Conservation (phyloP, 1,140 invertebrate genomes). For the Globodera rostochiensis region DNA sequence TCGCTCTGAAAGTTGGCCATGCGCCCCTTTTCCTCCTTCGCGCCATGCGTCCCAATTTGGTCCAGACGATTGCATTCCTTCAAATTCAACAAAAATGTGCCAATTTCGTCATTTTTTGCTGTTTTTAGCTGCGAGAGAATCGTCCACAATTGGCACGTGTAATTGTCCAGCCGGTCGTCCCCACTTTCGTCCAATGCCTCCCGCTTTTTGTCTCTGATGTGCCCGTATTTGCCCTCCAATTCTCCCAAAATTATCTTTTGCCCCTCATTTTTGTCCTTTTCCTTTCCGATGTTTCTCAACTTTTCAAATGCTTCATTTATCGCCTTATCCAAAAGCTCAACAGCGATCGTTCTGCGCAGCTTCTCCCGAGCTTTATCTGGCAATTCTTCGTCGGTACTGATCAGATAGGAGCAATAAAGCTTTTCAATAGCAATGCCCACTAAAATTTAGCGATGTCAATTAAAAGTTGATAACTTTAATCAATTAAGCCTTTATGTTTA, state of each 20-base stretch:
- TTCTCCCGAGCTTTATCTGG: neutral
- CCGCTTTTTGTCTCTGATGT: neutral
- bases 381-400: neutral
- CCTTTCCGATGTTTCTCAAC: neutral
- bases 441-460: neutral
- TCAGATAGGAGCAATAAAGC: neutral
- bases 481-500: neutral
- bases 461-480: neutral
- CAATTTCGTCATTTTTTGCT: neutral
- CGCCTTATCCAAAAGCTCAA: neutral
- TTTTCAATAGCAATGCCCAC: neutral
- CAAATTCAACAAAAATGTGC: neutral
- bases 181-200: neutral
- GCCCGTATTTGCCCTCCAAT: slow-evolving; percentile 4
- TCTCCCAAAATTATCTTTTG: neutral
- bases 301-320: neutral
- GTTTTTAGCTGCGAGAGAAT: neutral
- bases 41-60: neutral
- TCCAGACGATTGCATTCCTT: neutral
- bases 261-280: neutral
- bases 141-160: neutral
- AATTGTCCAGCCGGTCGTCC: neutral
- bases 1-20: neutral
- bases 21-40: neutral
- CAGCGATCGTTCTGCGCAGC: neutral